phyloP scores from a whole-genome alignment of 2,888 invertebrate genomes.

The Mythimna albipuncta region DNA sequence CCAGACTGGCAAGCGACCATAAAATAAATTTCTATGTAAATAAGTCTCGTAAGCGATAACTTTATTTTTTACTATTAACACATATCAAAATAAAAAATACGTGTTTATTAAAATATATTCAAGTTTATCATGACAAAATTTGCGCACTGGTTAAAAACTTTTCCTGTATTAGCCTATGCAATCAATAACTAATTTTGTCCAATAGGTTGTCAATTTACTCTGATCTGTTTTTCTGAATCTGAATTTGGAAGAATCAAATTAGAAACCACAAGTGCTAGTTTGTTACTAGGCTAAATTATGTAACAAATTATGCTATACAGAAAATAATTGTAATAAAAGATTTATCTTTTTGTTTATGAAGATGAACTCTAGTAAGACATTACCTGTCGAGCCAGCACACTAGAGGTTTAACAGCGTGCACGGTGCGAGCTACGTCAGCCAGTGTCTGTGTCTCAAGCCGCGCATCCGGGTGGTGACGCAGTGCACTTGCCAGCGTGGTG shows the following conservation, averaged over 20 bases:
- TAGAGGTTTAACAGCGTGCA: slow-evolving; percentile 96
- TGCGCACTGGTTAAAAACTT: no score
- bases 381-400: slow-evolving; percentile 97
- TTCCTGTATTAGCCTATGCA: no score
- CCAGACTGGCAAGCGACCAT: no score
- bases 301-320: not conserved
- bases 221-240: not conserved
- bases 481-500: slow-evolving; percentile 92
- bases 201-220: not conserved
- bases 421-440: slow-evolving; percentile 96
- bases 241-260: not conserved
- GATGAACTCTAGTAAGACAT: slow-evolving; percentile 24
- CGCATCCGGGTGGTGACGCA: slow-evolving; percentile 93
- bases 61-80: no score
- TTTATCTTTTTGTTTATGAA: not conserved
- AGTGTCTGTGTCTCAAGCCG: slow-evolving; percentile 95
- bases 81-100: no score
- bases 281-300: not conserved
- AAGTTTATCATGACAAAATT: no score
- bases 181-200: not conserved
- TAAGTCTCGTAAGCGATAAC: no score
- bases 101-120: no score
- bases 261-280: not conserved
- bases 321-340: not conserved
- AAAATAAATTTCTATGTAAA: no score